A percentile compares a stretch with the other conserved stretches of the same genome.
phyloP scores from a whole-genome alignment of 2,797 vertebrate genomes.

The Clarias laeviceps region DNA sequence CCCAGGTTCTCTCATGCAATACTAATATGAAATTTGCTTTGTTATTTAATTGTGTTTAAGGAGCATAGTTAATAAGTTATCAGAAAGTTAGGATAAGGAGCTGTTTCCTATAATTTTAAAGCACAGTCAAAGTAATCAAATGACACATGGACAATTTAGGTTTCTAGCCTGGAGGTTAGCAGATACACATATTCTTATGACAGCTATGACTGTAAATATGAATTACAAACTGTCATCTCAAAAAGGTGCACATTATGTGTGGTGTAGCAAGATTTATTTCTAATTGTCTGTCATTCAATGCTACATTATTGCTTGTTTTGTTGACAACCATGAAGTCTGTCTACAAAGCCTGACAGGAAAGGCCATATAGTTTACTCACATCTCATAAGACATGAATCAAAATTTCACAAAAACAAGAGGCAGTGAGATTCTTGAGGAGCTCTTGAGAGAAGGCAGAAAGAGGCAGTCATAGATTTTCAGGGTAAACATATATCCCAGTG shows the following conservation, averaged over 20 bases:
- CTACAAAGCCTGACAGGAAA: constrained; percentile 8
- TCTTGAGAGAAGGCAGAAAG: not conserved
- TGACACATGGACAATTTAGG: not conserved
- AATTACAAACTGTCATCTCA: not conserved
- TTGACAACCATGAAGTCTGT: constrained; percentile 10
- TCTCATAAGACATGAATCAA: constrained; percentile 20
- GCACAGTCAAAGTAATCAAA: not conserved
- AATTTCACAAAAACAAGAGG: constrained; percentile 10
- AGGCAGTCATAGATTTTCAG: constrained; percentile 4
- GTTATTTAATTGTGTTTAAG: not conserved
- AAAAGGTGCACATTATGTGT: not conserved
- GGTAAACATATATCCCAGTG: constrained; percentile 9
- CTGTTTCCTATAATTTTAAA: not conserved
- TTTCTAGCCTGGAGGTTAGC: not conserved
- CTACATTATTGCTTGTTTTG: constrained; percentile 38
- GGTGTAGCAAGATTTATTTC: not conserved
- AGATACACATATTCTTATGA: not conserved
- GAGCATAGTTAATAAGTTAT: not conserved
- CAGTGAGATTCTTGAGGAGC: not conserved
- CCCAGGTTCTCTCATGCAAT: not conserved
- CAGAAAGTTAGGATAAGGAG: not conserved
- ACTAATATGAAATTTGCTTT: not conserved
- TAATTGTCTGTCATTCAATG: not conserved
- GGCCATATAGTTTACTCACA: not conserved
- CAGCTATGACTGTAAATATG: not conserved